These are phyloP conservation scores for Tetrao urogallus DNA, from an alignment of 2,113 vertebrate genomes.

Conservation along the genomic window DNA sequence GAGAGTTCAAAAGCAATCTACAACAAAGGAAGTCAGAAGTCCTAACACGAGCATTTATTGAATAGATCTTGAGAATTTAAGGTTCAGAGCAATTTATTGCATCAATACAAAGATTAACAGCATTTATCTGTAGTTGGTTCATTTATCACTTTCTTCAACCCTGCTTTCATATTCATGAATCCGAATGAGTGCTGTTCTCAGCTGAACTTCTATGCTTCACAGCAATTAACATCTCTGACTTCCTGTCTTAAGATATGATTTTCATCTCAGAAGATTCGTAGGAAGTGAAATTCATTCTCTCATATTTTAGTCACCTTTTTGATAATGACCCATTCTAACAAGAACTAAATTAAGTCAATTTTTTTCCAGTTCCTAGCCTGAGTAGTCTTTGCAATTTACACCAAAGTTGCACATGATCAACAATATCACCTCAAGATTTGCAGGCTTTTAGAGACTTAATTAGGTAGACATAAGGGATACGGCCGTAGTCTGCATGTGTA, in stretches of 20 bases:
- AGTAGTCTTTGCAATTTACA: neutral
- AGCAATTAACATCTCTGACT: slow-evolving; percentile 54
- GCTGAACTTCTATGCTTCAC: neutral
- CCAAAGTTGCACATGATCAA: neutral
- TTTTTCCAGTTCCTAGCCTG: slow-evolving; percentile 12
- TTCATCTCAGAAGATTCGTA: neutral
- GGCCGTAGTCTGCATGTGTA: neutral
- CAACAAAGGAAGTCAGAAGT: neutral
- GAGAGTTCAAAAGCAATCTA: neutral
- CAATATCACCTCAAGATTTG: neutral
- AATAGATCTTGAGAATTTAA: neutral
- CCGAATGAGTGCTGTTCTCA: neutral
- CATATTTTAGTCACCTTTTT: slow-evolving; percentile 16
- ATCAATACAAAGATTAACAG: neutral
- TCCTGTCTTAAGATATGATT: slow-evolving; percentile 11
- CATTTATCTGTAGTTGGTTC: neutral
- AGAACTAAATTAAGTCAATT: neutral
- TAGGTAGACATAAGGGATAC: neutral
- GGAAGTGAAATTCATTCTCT: slow-evolving; percentile 5
- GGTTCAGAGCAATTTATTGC: neutral
- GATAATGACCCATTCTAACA: neutral
- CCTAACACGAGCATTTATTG: neutral
- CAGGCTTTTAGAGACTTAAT: neutral
- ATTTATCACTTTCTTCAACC: neutral
- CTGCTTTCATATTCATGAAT: slow-evolving; percentile 18